These are phyloP conservation scores for Branchinecta lynchi DNA, from an alignment of 1,140 invertebrate genomes.

Conservation along the genomic window DNA sequence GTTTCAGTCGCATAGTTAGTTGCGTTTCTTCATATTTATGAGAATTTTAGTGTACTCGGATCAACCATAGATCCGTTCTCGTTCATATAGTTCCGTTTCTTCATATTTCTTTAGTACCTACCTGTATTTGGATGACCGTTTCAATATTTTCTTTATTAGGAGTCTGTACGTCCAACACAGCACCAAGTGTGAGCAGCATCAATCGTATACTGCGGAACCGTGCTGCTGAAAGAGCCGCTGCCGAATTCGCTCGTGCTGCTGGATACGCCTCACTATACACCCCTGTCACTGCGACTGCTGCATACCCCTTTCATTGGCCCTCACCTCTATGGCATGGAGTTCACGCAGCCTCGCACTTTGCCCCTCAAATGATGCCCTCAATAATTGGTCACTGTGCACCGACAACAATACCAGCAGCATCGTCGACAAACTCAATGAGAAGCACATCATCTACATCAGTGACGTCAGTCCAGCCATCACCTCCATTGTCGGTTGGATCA, in stretches of 20 bases:
- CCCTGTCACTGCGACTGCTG: conserved; percentile 25
- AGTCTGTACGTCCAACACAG: conserved; percentile 74
- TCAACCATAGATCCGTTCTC: too few species aligned
- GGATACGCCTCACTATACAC: conserved; percentile 63
- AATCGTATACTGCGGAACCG: conserved; percentile 78
- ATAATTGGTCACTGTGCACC: too few species aligned
- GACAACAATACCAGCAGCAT: neutral
- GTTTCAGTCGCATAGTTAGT: too few species aligned
- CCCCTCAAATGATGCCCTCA: neutral
- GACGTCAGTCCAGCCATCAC: neutral
- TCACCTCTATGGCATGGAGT: conserved; percentile 20
- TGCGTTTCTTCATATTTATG: too few species aligned
- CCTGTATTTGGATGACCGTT: too few species aligned
- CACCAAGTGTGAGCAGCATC: conserved; percentile 78
- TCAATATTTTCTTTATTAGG: conserved; percentile 36
- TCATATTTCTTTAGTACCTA: too few species aligned
- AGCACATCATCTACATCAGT: neutral
- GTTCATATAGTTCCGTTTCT: too few species aligned
- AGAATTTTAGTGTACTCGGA: too few species aligned
- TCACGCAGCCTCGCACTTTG: neutral
- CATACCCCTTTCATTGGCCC: conserved; percentile 28
- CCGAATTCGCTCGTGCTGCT: conserved; percentile 76
- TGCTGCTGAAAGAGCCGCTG: conserved; percentile 78
- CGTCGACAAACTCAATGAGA: neutral
- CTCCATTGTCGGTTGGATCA: neutral